Percentiles rank a stretch among this genome's conserved stretches.
These are phyloP conservation scores for Phasia obesa DNA, from an alignment of 2,888 invertebrate species.

Conservation along the genomic window DNA sequence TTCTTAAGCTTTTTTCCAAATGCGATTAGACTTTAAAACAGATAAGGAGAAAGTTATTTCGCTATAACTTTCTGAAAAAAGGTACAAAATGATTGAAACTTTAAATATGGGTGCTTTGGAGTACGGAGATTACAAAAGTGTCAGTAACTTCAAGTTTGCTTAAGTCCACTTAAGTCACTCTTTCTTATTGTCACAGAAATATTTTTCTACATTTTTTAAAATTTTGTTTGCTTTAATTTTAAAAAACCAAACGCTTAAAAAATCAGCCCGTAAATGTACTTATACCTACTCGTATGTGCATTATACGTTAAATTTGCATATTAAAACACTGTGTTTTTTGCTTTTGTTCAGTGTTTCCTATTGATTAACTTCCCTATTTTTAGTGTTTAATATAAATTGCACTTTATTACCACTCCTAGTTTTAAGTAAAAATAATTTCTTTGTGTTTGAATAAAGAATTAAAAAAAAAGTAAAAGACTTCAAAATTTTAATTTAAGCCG, in stretches of 20 bases:
- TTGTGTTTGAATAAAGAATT: slow-evolving; percentile 4
- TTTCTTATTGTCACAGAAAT: no score
- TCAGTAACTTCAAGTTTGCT: no score
- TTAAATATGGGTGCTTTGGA: no score
- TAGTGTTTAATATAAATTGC: slow-evolving; percentile 7
- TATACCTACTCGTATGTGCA: neutral
- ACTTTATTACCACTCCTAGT: slow-evolving; percentile 39
- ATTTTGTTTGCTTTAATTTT: no score
- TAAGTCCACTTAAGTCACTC: no score
- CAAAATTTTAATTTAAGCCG: slow-evolving; percentile 39
- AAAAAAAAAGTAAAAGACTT: neutral
- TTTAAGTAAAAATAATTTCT: slow-evolving; percentile 18
- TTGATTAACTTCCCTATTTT: slow-evolving; percentile 40
- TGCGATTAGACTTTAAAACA: no score
- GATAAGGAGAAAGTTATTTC: no score
- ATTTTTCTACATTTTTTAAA: no score
- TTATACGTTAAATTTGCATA: neutral
- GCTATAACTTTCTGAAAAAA: no score
- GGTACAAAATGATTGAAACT: no score
- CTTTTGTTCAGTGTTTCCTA: neutral
- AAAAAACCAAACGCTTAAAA: neutral
- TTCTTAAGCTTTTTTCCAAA: no score
- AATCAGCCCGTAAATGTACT: neutral
- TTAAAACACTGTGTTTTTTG: neutral
- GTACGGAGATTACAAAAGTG: no score